A percentile compares a stretch with the other conserved stretches of the same genome.
phyloP scores from a whole-genome alignment of 1,140 invertebrate species.

The Drosophila willistoni region DNA sequence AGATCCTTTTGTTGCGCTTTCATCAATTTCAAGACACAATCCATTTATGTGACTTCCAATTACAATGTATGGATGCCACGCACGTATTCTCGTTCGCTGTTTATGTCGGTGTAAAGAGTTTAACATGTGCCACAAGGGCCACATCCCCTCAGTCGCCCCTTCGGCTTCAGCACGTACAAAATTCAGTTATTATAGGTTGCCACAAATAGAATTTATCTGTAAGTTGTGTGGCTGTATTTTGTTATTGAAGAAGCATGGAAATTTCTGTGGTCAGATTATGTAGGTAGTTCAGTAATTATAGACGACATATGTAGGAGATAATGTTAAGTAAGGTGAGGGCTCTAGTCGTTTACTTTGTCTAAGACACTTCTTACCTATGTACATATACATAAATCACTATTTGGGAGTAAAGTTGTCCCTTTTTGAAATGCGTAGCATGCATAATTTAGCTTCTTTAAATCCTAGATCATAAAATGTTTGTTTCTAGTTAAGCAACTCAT shows the following conservation, averaged over 20 bases:
- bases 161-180: conserved; percentile 46
- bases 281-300: not conserved
- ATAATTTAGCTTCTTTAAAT: conserved; percentile 27
- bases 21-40: conserved; percentile 63
- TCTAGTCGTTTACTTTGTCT: too few relatives aligned
- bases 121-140: conserved; percentile 62
- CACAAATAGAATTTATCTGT: conserved; percentile 60
- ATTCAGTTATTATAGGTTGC: conserved; percentile 58
- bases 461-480: conserved; percentile 64
- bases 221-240: not conserved
- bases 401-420: not conserved
- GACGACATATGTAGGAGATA: not conserved
- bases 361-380: not conserved
- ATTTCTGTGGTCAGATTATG: not conserved
- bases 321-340: not conserved
- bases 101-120: conserved; percentile 80
- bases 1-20: conserved; percentile 43
- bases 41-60: conserved; percentile 62
- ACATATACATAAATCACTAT: not conserved
- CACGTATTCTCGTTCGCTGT: conserved; percentile 72
- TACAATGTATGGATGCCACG: conserved; percentile 71
- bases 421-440: conserved; percentile 25
- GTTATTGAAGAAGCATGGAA: not conserved
- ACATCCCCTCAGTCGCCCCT: conserved; percentile 38
- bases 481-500: conserved; percentile 54